Evolutionary conservation across 2,797 vertebrate genomes (phyloP).

Genomic region (Huso huso): DNA sequence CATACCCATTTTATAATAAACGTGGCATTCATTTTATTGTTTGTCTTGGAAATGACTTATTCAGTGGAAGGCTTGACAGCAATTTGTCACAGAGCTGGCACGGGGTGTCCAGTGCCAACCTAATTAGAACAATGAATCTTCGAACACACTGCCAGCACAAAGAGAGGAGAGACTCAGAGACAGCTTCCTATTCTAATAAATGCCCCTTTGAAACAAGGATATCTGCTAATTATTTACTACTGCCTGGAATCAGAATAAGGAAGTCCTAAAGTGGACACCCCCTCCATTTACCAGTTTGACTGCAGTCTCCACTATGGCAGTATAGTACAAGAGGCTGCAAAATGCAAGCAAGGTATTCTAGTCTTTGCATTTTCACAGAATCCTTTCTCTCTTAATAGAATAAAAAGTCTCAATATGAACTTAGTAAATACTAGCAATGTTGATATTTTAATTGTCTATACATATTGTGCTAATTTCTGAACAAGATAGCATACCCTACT

Average conservation of each 20-base stretch:
- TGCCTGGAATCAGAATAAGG: conserved; percentile 26
- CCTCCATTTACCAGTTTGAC: no score
- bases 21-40: conserved; percentile 20
- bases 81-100: conserved; percentile 32
- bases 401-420: no score
- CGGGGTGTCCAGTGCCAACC: conserved; percentile 22
- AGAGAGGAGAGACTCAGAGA: conserved; percentile 23
- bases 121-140: conserved; percentile 40
- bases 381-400: no score
- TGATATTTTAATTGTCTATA: no score
- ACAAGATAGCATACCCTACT: no score
- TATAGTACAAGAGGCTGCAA: no score
- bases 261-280: not conserved
- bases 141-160: conserved; percentile 31
- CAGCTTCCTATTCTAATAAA: conserved; percentile 34
- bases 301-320: no score
- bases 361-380: no score
- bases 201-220: conserved; percentile 29
- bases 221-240: conserved; percentile 36
- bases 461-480: no score
- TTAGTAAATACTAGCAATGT: no score
- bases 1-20: conserved; percentile 11
- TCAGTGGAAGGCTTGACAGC: conserved; percentile 34
- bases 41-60: conserved; percentile 32
- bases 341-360: no score